Evolutionary conservation across 2,113 vertebrate genomes (phyloP).

Genomic region (Cyprinodon brontotheroides): DNA sequence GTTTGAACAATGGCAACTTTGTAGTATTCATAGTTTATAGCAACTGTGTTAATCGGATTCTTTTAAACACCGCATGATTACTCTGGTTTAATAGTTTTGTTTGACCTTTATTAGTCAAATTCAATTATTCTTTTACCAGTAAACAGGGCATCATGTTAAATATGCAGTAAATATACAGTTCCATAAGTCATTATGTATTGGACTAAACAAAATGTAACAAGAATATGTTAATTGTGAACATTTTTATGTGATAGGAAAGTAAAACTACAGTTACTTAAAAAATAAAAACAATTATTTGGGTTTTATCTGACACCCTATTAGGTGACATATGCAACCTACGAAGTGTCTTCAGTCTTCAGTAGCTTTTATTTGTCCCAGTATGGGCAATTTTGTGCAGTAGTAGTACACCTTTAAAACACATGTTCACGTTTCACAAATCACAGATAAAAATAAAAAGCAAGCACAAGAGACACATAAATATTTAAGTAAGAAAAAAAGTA

Average conservation of each 20-base stretch:
- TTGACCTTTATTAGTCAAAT: background rate
- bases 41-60: conserved; percentile 8
- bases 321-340: background rate
- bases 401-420: no score
- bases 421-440: no score
- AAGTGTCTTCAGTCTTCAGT: background rate
- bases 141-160: background rate
- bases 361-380: no score
- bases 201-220: background rate
- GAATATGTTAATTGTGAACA: background rate
- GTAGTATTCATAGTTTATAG: conserved; percentile 11
- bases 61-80: conserved; percentile 11
- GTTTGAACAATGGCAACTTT: conserved; percentile 6
- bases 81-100: background rate
- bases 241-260: background rate
- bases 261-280: background rate
- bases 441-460: no score
- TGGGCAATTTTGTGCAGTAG: no score
- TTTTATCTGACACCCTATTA: background rate
- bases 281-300: background rate
- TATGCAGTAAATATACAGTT: background rate
- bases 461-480: no score
- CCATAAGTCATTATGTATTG: background rate
- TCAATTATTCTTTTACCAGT: background rate
- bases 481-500: no score